Percentiles rank a stretch among this genome's conserved stretches.
phyloP scores from a whole-genome alignment of 2,888 invertebrate species.

The Lutraria lutraria region DNA sequence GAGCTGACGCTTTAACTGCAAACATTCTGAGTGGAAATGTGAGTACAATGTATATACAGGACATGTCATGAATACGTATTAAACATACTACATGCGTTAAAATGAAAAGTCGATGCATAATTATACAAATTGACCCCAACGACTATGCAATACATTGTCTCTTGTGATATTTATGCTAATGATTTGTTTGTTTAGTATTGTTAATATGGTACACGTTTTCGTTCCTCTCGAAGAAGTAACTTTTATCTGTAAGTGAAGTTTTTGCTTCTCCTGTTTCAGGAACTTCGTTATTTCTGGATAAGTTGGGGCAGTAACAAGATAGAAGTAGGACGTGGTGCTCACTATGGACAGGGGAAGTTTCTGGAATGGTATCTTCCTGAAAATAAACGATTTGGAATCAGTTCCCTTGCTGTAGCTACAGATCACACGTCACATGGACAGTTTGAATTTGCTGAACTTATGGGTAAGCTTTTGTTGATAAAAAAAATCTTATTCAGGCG shows the following conservation, averaged over 20 bases:
- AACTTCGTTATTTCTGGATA: conserved; percentile 84
- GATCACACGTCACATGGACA: conserved; percentile 82
- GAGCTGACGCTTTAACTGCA: conserved; percentile 80
- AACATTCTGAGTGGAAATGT: conserved; percentile 76
- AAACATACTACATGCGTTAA: too few relatives aligned
- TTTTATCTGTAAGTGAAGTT: too few relatives aligned
- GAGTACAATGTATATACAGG: conserved; percentile 32
- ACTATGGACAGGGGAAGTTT: conserved; percentile 79
- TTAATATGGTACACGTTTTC: too few relatives aligned
- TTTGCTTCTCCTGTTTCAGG: too few relatives aligned
- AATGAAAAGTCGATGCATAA: too few relatives aligned
- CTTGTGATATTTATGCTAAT: too few relatives aligned
- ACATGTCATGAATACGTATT: too few relatives aligned
- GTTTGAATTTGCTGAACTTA: conserved; percentile 85
- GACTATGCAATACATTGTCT: too few relatives aligned
- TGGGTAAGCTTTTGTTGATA: conserved; percentile 71
- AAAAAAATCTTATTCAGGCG: neutral
- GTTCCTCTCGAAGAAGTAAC: too few relatives aligned
- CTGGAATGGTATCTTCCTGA: conserved; percentile 80
- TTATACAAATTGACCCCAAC: too few relatives aligned
- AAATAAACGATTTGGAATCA: conserved; percentile 81
- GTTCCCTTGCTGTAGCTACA: conserved; percentile 84
- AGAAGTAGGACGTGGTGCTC: conserved; percentile 82
- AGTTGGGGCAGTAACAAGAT: conserved; percentile 81
- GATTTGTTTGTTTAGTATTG: too few relatives aligned